phyloP scores from a whole-genome alignment of 2,888 invertebrate genomes.

The Colostygia pectinataria region DNA sequence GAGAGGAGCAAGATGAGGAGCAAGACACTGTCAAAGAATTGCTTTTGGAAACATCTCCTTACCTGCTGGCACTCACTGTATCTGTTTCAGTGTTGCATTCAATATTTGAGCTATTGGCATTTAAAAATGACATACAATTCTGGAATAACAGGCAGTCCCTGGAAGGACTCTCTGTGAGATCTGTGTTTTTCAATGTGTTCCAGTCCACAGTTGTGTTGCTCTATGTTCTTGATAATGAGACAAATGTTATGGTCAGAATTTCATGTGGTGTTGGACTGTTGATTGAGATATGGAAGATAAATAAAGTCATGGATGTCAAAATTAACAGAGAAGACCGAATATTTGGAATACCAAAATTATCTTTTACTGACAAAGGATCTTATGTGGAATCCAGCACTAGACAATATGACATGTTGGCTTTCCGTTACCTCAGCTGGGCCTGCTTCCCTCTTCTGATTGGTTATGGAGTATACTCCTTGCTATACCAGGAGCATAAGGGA shows the following conservation, averaged over 20 bases:
- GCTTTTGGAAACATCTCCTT: constrained; percentile 97
- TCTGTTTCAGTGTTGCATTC: constrained; percentile 97
- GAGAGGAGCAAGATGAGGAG: constrained; percentile 92
- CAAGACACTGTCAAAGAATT: constrained; percentile 97
- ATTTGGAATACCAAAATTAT: constrained; percentile 91
- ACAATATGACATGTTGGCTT: constrained; percentile 97
- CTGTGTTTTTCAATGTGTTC: constrained; percentile 99
- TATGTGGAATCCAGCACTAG: constrained; percentile 97
- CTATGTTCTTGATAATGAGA: constrained; percentile 99
- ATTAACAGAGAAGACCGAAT: constrained; percentile 88
- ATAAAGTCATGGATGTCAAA: constrained; percentile 94
- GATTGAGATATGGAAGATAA: constrained; percentile 99
- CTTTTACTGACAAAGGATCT: constrained; percentile 96
- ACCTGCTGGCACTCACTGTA: constrained; percentile 95
- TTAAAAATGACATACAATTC: constrained; percentile 99
- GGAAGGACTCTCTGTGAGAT: constrained; percentile 98
- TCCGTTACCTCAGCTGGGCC: constrained; percentile 97
- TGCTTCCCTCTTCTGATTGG: constrained; percentile 96
- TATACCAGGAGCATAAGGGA: constrained; percentile 98
- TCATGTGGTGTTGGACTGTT: constrained; percentile 97
- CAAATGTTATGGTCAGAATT: constrained; percentile 96
- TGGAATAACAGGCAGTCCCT: constrained; percentile 99
- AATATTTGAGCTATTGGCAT: constrained; percentile 98
- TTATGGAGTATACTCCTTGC: constrained; percentile 97
- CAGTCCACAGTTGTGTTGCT: constrained; percentile 97